phyloP scores from a whole-genome alignment of 2,797 vertebrate genomes.

The Dallia pectoralis region DNA sequence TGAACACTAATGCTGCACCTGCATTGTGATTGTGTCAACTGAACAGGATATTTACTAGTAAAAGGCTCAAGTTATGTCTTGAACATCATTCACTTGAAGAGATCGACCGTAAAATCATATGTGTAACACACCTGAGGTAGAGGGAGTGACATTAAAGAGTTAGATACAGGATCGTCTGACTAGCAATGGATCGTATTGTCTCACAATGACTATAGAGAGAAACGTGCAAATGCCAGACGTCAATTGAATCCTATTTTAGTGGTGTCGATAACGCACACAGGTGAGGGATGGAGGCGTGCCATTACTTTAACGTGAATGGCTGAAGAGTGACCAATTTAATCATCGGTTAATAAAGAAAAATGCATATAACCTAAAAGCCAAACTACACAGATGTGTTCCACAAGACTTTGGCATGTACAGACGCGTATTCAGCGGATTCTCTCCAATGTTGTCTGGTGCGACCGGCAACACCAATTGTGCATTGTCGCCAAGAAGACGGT shows the following conservation, averaged over 20 bases:
- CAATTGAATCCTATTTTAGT: conserved; percentile 11
- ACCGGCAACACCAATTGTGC: conserved; percentile 9
- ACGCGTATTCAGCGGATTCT: not conserved
- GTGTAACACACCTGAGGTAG: not conserved
- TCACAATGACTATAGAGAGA: conserved; percentile 8
- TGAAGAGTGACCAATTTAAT: not conserved
- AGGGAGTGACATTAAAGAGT: not conserved
- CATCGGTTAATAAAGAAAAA: conserved; percentile 9
- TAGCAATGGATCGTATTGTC: too few relatives aligned
- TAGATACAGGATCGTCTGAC: conserved; percentile 14
- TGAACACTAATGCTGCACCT: too few relatives aligned
- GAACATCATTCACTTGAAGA: conserved; percentile 9
- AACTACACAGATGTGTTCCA: too few relatives aligned
- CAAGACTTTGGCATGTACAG: not conserved
- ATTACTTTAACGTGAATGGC: conserved; percentile 6
- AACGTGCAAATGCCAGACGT: not conserved
- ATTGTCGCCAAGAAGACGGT: not conserved
- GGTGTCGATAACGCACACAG: conserved; percentile 23
- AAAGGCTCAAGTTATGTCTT: conserved; percentile 18
- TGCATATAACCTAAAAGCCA: too few relatives aligned
- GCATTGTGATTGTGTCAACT: too few relatives aligned
- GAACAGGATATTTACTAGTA: too few relatives aligned
- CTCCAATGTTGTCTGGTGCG: conserved; percentile 7
- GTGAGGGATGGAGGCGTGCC: conserved; percentile 5
- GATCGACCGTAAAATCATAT: not conserved